Evolutionary conservation across 2,797 vertebrate species (phyloP).

Genomic region (Rhynchotus rufescens): DNA sequence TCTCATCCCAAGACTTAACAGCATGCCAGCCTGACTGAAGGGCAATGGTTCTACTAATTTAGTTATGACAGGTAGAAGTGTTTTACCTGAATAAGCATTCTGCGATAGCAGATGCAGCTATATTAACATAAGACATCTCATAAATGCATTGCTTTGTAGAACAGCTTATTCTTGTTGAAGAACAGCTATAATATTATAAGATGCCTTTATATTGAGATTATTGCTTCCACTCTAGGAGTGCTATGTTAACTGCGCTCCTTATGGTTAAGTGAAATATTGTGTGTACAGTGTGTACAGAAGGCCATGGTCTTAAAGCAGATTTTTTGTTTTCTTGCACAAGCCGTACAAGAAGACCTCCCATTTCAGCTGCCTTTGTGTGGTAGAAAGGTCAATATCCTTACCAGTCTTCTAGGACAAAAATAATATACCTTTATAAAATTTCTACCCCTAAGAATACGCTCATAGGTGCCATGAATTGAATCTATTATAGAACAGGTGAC

Average conservation of each 20-base stretch:
- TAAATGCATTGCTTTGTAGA: neutral
- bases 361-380: accelerated
- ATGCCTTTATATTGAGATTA: neutral
- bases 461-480: neutral
- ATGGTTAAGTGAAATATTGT: neutral
- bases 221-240: accelerated
- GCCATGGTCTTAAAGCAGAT: neutral
- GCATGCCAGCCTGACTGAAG: neutral
- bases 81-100: neutral
- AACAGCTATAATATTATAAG: neutral
- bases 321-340: neutral
- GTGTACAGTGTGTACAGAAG: neutral
- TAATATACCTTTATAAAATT: neutral
- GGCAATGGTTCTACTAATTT: neutral
- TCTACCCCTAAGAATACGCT: neutral
- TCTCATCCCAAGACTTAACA: neutral
- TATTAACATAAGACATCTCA: neutral
- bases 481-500: neutral
- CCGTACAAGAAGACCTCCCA: neutral
- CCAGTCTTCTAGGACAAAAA: neutral
- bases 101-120: neutral
- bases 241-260: neutral
- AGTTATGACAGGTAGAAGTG: neutral
- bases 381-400: neutral
- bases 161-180: neutral